Evolutionary conservation across 2,797 vertebrate species (phyloP).

Genomic region (Aphelocoma californica): DNA sequence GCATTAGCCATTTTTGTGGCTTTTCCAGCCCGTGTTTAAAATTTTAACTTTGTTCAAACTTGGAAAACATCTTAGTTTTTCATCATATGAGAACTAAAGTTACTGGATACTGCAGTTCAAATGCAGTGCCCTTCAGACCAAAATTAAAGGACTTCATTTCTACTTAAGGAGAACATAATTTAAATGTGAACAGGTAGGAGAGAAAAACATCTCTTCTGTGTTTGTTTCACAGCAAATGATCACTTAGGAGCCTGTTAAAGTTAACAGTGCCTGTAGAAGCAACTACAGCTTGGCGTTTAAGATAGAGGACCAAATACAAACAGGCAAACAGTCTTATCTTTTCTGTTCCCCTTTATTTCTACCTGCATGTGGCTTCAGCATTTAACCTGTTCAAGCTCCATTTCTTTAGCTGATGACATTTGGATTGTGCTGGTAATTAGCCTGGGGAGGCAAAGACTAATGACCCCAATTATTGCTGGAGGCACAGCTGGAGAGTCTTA

Average conservation of each 20-base stretch:
- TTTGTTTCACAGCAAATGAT: neutral
- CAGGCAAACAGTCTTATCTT: neutral
- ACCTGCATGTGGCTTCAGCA: neutral
- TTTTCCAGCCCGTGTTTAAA: neutral
- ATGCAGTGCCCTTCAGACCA: neutral
- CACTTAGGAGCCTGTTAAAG: neutral
- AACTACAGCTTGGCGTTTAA: neutral
- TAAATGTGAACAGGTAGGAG: neutral
- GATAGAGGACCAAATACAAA: neutral
- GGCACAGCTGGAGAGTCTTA: slow-evolving; percentile 32
- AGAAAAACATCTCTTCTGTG: neutral
- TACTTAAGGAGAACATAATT: neutral
- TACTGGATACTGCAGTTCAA: neutral
- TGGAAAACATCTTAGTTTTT: neutral
- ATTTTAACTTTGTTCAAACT: neutral
- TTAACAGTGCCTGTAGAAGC: neutral
- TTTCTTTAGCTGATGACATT: slow-evolving; percentile 32
- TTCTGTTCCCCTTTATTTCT: neutral
- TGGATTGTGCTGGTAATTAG: slow-evolving; percentile 45
- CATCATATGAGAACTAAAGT: neutral
- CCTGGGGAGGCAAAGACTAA: slow-evolving; percentile 34
- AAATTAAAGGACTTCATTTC: neutral
- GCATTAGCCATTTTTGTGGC: neutral
- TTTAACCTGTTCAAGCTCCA: slow-evolving; percentile 11
- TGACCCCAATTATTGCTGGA: slow-evolving; percentile 37